Conservation (phyloP, 2,113 vertebrate species). For the Phyllostomus hastatus region DNA sequence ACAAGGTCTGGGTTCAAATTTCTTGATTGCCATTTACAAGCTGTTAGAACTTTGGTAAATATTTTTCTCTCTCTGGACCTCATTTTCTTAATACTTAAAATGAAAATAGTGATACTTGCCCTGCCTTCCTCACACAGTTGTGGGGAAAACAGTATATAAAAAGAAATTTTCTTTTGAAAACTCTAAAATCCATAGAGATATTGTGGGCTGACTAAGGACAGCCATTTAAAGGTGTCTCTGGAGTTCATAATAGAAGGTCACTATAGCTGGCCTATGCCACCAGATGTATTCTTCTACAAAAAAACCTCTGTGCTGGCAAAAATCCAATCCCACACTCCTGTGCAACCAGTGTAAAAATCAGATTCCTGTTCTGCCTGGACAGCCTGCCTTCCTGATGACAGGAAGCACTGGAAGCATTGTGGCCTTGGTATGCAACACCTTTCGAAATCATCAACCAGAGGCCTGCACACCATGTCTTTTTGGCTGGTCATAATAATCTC, state of each 20-base stretch:
- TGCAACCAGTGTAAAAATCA: neutral
- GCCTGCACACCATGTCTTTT: neutral
- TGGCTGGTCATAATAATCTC: neutral
- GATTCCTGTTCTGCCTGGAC: neutral
- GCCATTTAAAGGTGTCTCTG: neutral
- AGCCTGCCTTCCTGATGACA: neutral
- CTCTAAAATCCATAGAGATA: slow-evolving; percentile 2
- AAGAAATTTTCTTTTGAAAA: neutral
- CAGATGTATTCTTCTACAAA: neutral
- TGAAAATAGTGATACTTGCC: neutral
- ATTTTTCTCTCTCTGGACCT: neutral
- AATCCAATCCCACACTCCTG: neutral
- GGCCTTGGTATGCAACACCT: neutral
- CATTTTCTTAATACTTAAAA: slow-evolving; percentile 43
- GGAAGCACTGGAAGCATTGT: neutral
- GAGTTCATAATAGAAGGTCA: neutral
- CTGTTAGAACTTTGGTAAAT: neutral
- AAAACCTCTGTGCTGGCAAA: neutral
- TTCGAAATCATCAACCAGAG: neutral
- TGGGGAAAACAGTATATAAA: neutral
- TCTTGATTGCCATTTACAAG: neutral
- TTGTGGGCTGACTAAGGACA: neutral
- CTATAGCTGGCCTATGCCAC: neutral
- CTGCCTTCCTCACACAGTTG: neutral
- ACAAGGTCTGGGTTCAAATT: neutral